Evolutionary conservation across 1,140 invertebrate genomes (phyloP).

Genomic region (Drosophila asahinai): DNA sequence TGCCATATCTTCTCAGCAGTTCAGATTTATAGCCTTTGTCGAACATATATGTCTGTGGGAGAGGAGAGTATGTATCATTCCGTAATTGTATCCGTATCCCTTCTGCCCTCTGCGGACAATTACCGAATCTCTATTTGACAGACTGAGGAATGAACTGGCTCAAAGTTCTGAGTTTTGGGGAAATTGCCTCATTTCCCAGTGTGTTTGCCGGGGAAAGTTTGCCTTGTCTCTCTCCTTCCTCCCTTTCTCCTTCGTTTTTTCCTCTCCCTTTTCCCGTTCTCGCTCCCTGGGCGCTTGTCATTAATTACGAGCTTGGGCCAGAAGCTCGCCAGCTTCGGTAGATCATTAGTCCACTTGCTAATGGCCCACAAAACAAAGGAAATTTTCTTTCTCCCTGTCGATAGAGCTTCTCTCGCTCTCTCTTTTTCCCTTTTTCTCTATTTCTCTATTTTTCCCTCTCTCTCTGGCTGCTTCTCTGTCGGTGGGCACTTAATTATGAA

Average conservation of each 20-base stretch:
- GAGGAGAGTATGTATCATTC: slow-evolving; percentile 8
- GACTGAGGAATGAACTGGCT: slow-evolving; percentile 42
- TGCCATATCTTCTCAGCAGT: slow-evolving; percentile 17
- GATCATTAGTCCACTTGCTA: slow-evolving; percentile 57
- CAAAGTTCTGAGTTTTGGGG: slow-evolving; percentile 39
- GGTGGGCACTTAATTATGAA: slow-evolving; percentile 52
- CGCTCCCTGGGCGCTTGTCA: slow-evolving; percentile 12
- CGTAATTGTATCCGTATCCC: slow-evolving; percentile 19
- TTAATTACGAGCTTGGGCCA: slow-evolving; percentile 41
- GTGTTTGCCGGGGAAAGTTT: slow-evolving; percentile 42
- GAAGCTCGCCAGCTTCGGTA: slow-evolving; percentile 31
- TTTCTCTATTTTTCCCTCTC: neutral
- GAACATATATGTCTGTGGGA: neutral
- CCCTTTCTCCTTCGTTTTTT: slow-evolving; percentile 2
- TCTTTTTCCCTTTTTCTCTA: neutral
- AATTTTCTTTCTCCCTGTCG: slow-evolving; percentile 36
- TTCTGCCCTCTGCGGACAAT: slow-evolving; percentile 18
- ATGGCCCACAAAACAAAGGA: slow-evolving; percentile 46
- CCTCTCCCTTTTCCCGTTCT: neutral
- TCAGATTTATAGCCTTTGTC: slow-evolving; percentile 20
- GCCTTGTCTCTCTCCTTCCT: neutral
- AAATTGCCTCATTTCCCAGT: slow-evolving; percentile 53
- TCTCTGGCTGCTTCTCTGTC: neutral
- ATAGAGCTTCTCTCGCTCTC: neutral
- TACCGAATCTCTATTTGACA: slow-evolving; percentile 48